phyloP scores from a whole-genome alignment of 2,113 vertebrate genomes.

The Toxotes jaculatrix region DNA sequence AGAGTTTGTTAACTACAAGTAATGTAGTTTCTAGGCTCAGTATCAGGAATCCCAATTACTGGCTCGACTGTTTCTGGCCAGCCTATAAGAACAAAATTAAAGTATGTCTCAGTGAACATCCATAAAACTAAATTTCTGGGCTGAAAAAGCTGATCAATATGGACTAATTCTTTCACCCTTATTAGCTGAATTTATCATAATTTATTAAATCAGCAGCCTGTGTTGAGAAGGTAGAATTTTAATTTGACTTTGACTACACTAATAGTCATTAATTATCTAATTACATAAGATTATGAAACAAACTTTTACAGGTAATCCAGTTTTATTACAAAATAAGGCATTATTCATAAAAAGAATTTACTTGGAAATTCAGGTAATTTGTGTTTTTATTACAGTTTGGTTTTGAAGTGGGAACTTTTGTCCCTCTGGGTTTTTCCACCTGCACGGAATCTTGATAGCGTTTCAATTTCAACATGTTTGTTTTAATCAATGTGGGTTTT shows the following conservation, averaged over 20 bases:
- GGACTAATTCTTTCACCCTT: neutral
- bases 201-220: neutral
- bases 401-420: neutral
- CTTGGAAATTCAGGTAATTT: neutral
- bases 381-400: neutral
- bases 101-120: neutral
- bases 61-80: slow-evolving; percentile 1
- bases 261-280: neutral
- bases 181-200: neutral
- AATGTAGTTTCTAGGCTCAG: neutral
- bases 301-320: neutral
- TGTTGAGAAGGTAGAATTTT: neutral
- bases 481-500: neutral
- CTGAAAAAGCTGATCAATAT: neutral
- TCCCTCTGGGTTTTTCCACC: neutral
- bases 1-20: slow-evolving; percentile 24
- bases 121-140: neutral
- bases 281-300: neutral
- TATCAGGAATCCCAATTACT: neutral
- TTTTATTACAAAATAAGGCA: neutral
- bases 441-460: neutral
- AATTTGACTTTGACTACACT: neutral
- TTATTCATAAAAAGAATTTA: neutral
- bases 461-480: neutral
- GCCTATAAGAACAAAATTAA: neutral